Evolutionary conservation across 2,797 vertebrate species (phyloP), one percentile per base, ranked within the genome.

Genomic region (Lutjanus campechanus): DNA sequence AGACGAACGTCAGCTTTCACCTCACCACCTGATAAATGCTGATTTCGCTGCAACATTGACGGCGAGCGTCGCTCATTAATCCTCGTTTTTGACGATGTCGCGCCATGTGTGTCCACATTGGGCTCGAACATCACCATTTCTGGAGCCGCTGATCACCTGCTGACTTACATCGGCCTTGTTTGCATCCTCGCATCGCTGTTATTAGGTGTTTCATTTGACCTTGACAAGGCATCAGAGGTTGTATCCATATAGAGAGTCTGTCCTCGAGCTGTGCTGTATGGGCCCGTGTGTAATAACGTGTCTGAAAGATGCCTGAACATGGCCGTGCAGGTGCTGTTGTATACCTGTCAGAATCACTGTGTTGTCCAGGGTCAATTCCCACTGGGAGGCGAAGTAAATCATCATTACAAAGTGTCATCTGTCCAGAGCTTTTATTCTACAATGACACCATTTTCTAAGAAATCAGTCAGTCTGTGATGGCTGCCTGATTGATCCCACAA

Each of bases 181-280:
- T 74, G 60, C 58, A 56, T 63, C 64, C 22, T 44, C 7, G 63
- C 66, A 1, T 58, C 0, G 54, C 9, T 69, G 25, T 62, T 50
- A 59, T 55, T 36, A 71, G 55, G 10, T 40, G 73, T 56, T 11
- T 82, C 16, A 41, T 88, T 85, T 94, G 94, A 95, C 94, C 94
- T 94, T 95, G 91, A 90, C 69, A 11, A 80, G 46, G 54, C 77
- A 50, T 80, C 81, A 53, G 79, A 92, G 93, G 92, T 91, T 89
- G 73, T 51, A 76, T 73, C 12, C 66, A 79, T 51, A 10, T 3
- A 43, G 16, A 63, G 64, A 72, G 65, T 36, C 53, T 50, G 55
- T 49, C 72, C 66, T 69, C 25, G 2, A 69, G 56, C 90, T 53
- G 12, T 25, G 69, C 55, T 11, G 0, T 22, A 17, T 8, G 73